A percentile compares a stretch with the other conserved stretches of the same genome.
Conservation (phyloP, 1,140 invertebrate genomes). For the Drosophila erecta region DNA sequence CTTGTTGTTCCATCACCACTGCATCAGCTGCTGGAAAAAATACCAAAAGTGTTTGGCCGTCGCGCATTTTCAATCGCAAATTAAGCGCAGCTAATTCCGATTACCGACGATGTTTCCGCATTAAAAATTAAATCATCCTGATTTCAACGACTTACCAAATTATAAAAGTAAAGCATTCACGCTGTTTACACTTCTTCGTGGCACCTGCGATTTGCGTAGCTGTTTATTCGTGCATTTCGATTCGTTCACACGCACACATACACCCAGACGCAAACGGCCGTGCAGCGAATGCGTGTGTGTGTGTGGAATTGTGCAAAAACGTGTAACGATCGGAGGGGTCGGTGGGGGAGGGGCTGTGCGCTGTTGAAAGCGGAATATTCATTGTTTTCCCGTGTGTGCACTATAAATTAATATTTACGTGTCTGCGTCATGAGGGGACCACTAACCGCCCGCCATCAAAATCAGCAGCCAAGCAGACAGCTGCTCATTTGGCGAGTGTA, state of each 20-base stretch:
- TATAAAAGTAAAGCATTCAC: not conserved
- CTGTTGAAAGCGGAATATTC: slow-evolving; percentile 53
- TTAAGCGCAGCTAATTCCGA: not conserved
- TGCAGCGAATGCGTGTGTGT: slow-evolving; percentile 34
- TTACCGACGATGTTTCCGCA: not conserved
- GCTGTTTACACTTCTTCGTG: not conserved
- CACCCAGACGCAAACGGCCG: slow-evolving; percentile 1
- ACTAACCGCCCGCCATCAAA: slow-evolving; percentile 50
- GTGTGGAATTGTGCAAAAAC: slow-evolving; percentile 76
- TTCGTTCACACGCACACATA: slow-evolving; percentile 29
- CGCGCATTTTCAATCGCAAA: slow-evolving; percentile 15
- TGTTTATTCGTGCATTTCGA: slow-evolving; percentile 35
- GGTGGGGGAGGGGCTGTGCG: slow-evolving; percentile 3
- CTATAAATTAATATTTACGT: slow-evolving; percentile 74
- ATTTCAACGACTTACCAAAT: too few relatives aligned
- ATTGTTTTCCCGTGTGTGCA: slow-evolving; percentile 42
- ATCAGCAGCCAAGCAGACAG: slow-evolving; percentile 48
- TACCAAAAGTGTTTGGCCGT: slow-evolving; percentile 7
- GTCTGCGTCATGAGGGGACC: slow-evolving; percentile 42
- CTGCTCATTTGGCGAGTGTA: slow-evolving; percentile 72
- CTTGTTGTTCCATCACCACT: not conserved
- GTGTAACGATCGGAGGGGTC: slow-evolving; percentile 60
- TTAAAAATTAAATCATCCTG: not conserved
- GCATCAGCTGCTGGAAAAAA: slow-evolving; percentile 7
- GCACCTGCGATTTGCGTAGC: slow-evolving; percentile 15